These are phyloP conservation scores for Rhodinocichla rosea DNA, from an alignment of 2,113 vertebrate species.

Conservation along the genomic window DNA sequence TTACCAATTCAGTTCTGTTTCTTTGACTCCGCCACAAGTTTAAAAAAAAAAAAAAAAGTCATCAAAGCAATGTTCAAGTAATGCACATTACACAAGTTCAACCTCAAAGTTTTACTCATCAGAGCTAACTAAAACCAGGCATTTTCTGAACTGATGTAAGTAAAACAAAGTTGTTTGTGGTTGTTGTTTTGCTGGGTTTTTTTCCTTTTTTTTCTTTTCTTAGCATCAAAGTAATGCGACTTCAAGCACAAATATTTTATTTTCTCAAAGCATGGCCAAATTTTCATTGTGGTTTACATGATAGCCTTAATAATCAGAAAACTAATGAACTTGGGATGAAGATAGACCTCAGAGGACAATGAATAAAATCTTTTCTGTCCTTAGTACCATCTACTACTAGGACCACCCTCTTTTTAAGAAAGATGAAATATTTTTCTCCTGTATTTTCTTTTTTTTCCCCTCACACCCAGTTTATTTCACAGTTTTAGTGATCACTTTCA, in stretches of 20 bases:
- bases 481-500: neutral
- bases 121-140: neutral
- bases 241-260: neutral
- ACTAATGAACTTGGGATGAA: neutral
- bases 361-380: neutral
- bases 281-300: neutral
- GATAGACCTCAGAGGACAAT: neutral
- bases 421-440: neutral
- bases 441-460: fast-evolving
- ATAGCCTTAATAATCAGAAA: neutral
- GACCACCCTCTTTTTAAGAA: neutral
- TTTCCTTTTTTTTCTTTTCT: neutral
- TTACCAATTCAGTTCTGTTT: neutral
- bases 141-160: neutral
- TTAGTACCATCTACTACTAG: neutral
- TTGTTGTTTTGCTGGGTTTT: fast-evolving
- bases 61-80: neutral
- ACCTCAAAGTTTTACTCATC: neutral
- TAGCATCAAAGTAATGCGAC: neutral
- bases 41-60: neutral
- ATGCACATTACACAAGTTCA: neutral
- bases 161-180: neutral
- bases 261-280: neutral
- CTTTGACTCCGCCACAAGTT: neutral
- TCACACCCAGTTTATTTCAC: neutral